Evolutionary conservation across 2,797 vertebrate species (phyloP).

Genomic region (Chrosomus eos): DNA sequence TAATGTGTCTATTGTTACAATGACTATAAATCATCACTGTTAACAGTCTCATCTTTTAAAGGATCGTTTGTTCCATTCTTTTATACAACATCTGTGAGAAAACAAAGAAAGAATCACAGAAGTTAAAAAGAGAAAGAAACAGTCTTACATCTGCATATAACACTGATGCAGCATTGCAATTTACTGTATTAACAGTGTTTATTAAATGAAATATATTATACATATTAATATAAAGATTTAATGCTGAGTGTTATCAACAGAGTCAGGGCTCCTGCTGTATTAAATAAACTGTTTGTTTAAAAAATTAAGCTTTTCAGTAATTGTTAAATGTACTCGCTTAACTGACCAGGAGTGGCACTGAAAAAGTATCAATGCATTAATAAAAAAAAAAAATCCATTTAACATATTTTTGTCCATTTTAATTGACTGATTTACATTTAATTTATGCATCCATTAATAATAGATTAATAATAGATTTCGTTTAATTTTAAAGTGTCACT

Average conservation of each 20-base stretch:
- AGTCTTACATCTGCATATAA: neutral
- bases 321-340: neutral
- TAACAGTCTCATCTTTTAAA: neutral
- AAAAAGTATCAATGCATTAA: too few species aligned
- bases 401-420: too few species aligned
- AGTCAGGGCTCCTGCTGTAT: neutral
- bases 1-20: neutral
- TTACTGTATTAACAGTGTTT: neutral
- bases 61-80: rapidly evolving
- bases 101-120: neutral
- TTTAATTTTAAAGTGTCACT: too few species aligned
- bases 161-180: neutral
- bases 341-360: too few species aligned
- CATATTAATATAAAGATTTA: neutral
- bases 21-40: neutral
- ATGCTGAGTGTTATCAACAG: neutral
- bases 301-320: neutral
- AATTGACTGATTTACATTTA: too few species aligned
- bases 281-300: neutral
- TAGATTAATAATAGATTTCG: too few species aligned
- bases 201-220: neutral
- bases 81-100: neutral
- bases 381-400: too few species aligned
- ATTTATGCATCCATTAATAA: too few species aligned
- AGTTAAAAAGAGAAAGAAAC: neutral